Evolutionary conservation across 2,888 invertebrate genomes (phyloP), one percentile per base, ranked within the genome.

Genomic region (Hartigia nigra): DNA sequence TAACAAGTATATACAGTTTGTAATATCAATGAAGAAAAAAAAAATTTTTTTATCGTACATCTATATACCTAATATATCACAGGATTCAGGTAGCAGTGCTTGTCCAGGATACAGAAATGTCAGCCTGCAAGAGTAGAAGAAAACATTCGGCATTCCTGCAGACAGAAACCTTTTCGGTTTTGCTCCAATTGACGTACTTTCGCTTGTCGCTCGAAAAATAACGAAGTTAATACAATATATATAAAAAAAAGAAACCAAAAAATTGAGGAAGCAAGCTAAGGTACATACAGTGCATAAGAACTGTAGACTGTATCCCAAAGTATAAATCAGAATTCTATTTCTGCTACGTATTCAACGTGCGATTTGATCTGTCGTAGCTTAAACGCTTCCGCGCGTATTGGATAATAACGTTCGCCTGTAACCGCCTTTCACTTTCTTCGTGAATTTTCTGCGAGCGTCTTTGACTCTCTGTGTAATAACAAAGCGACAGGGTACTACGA

Each of bases 151-250:
- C 31, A 37, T 70, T 37, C 69, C 74, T n/a, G 74, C 55, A 76
- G 81, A 81, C 82, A 77, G 80, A 81, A 84, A 82, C 82, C 82
- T 81, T 87, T 84, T 2, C 80, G 84, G 87, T 87, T 87, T 80
- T 76, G 87, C 87, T 87, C 87, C 85, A 82, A 82, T 87, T 87
- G 84, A 74, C 79, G 75, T 82, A 85, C 87, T 87, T 87, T 87
- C 87, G 84, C 87, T 80, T 70, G 80, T 74, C 74, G 74, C 79
- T 72, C 81, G 79, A 81, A 76, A 81, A 82, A 80, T 79, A 75
- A 74, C 79, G 70, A 32, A 70, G 70, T 31, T 31, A 31, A 70
- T 12, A 12, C 23, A 34, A 72, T 0, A 12, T 2, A 12, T 12
- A 34, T 31, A 1, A 12, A 34, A 23, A 12, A 23, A 0, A 72